These are phyloP conservation scores for Melanogrammus aeglefinus DNA, from an alignment of 2,797 vertebrate genomes.

Conservation along the genomic window DNA sequence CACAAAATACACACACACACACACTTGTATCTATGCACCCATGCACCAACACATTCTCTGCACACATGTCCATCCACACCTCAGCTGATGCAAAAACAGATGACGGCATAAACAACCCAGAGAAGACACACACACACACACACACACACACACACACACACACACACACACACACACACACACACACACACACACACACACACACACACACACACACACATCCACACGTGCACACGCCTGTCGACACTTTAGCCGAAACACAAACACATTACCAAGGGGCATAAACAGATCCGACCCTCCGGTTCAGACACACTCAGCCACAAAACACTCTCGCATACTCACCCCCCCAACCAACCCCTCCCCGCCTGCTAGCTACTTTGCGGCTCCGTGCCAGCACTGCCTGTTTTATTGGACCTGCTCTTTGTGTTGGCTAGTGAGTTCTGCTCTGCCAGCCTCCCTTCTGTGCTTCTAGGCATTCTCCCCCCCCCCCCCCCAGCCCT, in stretches of 20 bases:
- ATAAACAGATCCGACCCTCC: not conserved
- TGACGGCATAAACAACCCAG: not conserved
- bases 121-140: not conserved
- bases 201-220: conserved; percentile 1
- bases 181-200: too few relatives aligned
- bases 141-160: not conserved
- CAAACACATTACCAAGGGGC: not conserved
- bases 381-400: not conserved
- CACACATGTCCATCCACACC: not conserved
- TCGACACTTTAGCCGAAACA: not conserved
- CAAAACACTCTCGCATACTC: not conserved
- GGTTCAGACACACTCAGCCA: not conserved
- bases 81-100: not conserved
- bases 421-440: not conserved
- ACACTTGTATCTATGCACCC: not conserved
- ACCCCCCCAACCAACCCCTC: too few relatives aligned
- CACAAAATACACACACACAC: not conserved
- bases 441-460: not conserved
- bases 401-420: not conserved
- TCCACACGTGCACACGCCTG: not conserved
- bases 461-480: not conserved
- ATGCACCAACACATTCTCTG: not conserved
- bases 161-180: not conserved
- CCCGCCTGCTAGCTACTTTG: not conserved
- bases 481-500: not conserved